phyloP scores from a whole-genome alignment of 2,797 vertebrate species.

The Xenops minutus region DNA sequence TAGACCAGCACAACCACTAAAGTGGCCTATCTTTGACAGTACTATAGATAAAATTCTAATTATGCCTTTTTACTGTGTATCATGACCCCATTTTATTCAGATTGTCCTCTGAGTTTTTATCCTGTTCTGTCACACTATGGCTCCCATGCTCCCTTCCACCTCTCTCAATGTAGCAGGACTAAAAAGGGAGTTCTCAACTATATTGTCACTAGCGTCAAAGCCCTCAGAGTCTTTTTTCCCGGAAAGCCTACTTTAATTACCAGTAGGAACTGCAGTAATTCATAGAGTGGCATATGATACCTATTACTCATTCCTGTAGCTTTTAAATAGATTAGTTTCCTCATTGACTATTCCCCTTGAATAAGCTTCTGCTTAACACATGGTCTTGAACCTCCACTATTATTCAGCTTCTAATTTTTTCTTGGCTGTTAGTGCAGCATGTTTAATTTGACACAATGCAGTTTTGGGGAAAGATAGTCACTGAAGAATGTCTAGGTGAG shows the following conservation, averaged over 20 bases:
- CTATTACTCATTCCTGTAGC: not conserved
- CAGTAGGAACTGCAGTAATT: not conserved
- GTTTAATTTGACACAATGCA: not conserved
- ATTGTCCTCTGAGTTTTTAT: not conserved
- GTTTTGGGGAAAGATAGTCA: not conserved
- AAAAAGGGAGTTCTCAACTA: not conserved
- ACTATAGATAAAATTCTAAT: not conserved
- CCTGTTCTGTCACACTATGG: not conserved
- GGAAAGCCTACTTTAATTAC: conserved; percentile 2
- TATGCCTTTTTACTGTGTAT: not conserved
- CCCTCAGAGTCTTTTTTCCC: not conserved
- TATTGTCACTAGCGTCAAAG: not conserved
- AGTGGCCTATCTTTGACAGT: not conserved
- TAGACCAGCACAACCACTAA: not conserved
- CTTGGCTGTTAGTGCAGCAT: not conserved
- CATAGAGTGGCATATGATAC: not conserved
- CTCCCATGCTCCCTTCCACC: not conserved
- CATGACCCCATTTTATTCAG: not conserved
- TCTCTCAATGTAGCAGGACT: not conserved
- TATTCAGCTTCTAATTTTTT: not conserved
- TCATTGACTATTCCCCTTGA: not conserved
- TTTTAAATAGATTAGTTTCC: not conserved
- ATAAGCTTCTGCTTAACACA: not conserved
- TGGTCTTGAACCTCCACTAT: not conserved
- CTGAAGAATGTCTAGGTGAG: not conserved